phyloP scores from a whole-genome alignment of 1,140 invertebrate species.

The Aradophagus sp. region DNA sequence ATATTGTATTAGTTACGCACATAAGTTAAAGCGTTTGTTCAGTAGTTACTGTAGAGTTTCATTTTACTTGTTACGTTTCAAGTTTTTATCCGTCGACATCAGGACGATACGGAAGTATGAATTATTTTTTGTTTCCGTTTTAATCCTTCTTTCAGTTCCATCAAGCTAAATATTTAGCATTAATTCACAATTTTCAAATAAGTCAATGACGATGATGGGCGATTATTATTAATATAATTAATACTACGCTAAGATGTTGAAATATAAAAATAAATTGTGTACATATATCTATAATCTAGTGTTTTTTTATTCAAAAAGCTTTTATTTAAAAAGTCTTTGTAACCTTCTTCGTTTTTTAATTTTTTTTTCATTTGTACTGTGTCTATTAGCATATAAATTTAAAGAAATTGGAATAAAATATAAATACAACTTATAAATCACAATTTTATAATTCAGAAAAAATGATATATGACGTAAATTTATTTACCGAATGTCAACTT shows the following conservation, averaged over 20 bases:
- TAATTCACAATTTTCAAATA: conserved; percentile 61
- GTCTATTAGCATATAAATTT: no score
- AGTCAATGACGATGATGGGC: conserved; percentile 63
- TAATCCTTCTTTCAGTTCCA: conserved; percentile 22
- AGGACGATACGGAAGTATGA: conserved; percentile 7
- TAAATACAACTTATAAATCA: no score
- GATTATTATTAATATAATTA: conserved; percentile 61
- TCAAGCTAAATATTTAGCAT: conserved; percentile 27
- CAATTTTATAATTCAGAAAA: no score
- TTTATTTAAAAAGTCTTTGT: no score
- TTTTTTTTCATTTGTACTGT: no score
- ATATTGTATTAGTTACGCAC: conserved; percentile 10
- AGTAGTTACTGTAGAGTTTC: conserved; percentile 17
- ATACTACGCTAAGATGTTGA: conserved; percentile 70
- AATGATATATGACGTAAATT: no score
- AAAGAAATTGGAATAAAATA: no score
- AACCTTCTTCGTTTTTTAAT: no score
- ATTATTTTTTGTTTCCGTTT: conserved; percentile 16
- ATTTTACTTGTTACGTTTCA: conserved; percentile 17
- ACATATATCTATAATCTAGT: conserved; percentile 62
- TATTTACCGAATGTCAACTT: no score
- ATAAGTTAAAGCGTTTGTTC: conserved; percentile 16
- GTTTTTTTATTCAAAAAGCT: not conserved
- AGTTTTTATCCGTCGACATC: conserved; percentile 9
- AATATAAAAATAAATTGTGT: conserved; percentile 74